Evolutionary conservation across 2,797 vertebrate genomes (phyloP).

Genomic region (Aeoliscus strigatus): DNA sequence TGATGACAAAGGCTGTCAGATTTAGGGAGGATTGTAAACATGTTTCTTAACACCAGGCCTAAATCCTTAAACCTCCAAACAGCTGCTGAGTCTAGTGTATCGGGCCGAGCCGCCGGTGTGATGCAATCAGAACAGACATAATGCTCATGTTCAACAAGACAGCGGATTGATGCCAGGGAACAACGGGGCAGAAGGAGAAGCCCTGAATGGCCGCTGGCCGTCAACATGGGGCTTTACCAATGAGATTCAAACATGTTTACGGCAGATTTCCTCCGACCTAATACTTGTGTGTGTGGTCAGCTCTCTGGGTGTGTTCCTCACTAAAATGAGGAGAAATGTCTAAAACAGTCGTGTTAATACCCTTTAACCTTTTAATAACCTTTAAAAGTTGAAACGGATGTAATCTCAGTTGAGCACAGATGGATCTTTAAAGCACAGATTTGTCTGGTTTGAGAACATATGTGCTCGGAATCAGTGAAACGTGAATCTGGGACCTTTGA

Average conservation of each 20-base stretch:
- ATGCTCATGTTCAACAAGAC: slow-evolving; percentile 58
- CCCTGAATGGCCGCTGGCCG: slow-evolving; percentile 26
- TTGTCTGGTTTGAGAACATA: slow-evolving; percentile 8
- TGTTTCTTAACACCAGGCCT: slow-evolving; percentile 63
- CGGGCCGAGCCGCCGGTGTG: slow-evolving; percentile 38
- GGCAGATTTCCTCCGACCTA: slow-evolving; percentile 8
- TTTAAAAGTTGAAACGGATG: slow-evolving; percentile 9
- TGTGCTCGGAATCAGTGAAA: too few species aligned
- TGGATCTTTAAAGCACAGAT: slow-evolving; percentile 2
- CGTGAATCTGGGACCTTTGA: too few species aligned
- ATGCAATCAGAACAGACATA: slow-evolving; percentile 61
- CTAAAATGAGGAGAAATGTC: slow-evolving; percentile 6
- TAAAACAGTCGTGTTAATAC: background rate
- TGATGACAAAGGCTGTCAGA: slow-evolving; percentile 66
- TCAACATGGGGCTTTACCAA: slow-evolving; percentile 8
- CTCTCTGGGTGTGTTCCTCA: slow-evolving; percentile 16
- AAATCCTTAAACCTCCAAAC: slow-evolving; percentile 66
- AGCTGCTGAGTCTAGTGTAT: slow-evolving; percentile 54
- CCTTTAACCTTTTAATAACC: too few species aligned
- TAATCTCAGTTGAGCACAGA: slow-evolving; percentile 8
- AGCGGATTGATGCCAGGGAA: slow-evolving; percentile 48
- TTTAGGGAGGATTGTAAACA: slow-evolving; percentile 63
- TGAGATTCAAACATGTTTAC: slow-evolving; percentile 22
- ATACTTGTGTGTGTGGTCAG: slow-evolving; percentile 9
- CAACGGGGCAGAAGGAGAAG: slow-evolving; percentile 22